Conservation (phyloP, 2,797 vertebrate genomes). For the Megaceryle alcyon region DNA sequence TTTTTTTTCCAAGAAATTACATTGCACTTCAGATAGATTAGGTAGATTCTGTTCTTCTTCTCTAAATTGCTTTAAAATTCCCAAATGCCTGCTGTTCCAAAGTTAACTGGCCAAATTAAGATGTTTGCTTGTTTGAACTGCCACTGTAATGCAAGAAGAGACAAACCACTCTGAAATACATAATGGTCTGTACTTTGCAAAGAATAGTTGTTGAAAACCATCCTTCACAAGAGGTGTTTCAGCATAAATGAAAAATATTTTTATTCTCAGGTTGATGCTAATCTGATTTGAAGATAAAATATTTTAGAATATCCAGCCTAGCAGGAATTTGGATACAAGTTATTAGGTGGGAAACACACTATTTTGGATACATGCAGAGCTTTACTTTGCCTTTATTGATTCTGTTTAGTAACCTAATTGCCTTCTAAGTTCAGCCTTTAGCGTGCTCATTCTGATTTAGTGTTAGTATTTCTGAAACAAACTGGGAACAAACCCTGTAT, state of each 20-base stretch:
- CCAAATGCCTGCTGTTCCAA: not conserved
- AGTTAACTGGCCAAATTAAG: slow-evolving; percentile 40
- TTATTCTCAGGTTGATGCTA: not conserved
- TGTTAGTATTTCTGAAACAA: slow-evolving; percentile 75
- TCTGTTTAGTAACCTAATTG: slow-evolving; percentile 67
- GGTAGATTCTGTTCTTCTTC: not conserved
- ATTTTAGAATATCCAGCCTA: slow-evolving; percentile 25
- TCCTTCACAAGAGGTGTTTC: slow-evolving; percentile 2
- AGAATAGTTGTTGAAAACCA: not conserved
- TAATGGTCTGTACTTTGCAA: slow-evolving; percentile 13
- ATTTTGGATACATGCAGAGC: slow-evolving; percentile 37
- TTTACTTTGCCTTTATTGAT: slow-evolving; percentile 68
- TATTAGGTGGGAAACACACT: slow-evolving; percentile 36
- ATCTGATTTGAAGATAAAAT: slow-evolving; percentile 12
- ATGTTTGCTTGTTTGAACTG: slow-evolving; percentile 24
- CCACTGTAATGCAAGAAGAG: not conserved
- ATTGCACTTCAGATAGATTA: not conserved
- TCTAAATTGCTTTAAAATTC: slow-evolving; percentile 20
- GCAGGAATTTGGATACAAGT: slow-evolving; percentile 42
- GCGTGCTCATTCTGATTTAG: slow-evolving; percentile 75
- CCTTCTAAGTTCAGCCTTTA: slow-evolving; percentile 67
- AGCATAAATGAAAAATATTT: not conserved
- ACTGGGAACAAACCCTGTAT: slow-evolving; percentile 65
- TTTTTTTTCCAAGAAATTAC: not conserved
- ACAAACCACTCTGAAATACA: slow-evolving; percentile 9